phyloP scores from a whole-genome alignment of 1,140 invertebrate species.

The Lepidurus apus region DNA sequence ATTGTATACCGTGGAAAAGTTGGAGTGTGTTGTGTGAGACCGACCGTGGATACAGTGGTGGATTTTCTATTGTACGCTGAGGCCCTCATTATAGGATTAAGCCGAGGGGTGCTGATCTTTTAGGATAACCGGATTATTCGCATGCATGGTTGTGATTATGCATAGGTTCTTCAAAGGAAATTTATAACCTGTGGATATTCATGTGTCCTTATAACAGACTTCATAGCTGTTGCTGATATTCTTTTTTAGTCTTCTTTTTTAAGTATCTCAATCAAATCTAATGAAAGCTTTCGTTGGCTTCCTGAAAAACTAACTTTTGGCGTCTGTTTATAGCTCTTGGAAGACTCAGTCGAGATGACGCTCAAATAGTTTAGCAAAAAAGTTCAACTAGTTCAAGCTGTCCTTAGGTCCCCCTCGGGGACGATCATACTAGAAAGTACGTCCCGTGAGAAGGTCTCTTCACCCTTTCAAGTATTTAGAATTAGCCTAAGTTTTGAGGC shows the following conservation, averaged over 20 bases:
- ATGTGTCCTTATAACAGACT: not conserved
- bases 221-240: not conserved
- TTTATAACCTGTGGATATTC: not conserved
- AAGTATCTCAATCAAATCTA: no score
- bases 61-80: not conserved
- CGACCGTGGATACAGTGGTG: constrained; percentile 8
- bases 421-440: not conserved
- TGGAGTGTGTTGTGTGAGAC: not conserved
- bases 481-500: constrained; percentile 1
- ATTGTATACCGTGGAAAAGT: not conserved
- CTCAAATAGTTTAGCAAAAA: no score
- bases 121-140: constrained; percentile 19
- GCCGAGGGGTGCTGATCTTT: not conserved
- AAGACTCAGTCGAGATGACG: no score
- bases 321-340: no score
- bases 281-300: not conserved
- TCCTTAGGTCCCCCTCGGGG: not conserved
- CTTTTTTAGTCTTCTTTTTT: not conserved
- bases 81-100: constrained; percentile 9
- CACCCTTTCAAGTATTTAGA: not conserved
- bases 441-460: not conserved
- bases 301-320: not conserved
- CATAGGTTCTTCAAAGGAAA: not conserved
- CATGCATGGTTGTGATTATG: constrained; percentile 11
- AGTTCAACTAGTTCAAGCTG: no score